A percentile compares a stretch with the other conserved stretches of the same genome.
Conservation (phyloP, 2,888 invertebrate genomes). For the Ferdinandea cuprea region DNA sequence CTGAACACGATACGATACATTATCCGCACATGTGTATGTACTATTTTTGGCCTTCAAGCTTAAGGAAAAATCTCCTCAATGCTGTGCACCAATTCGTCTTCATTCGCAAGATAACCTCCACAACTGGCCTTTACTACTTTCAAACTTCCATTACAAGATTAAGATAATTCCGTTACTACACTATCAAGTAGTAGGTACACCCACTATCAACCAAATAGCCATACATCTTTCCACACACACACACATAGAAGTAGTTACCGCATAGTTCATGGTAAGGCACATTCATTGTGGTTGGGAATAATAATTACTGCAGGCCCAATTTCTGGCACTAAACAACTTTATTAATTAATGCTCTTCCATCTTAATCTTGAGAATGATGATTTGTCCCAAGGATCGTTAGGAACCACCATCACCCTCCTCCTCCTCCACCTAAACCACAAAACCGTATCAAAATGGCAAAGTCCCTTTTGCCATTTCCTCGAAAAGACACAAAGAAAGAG, state of each 20-base stretch:
- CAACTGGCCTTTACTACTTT: conserved; percentile 4
- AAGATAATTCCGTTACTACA: conserved; percentile 38
- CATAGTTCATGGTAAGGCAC: conserved; percentile 39
- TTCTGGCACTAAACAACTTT: conserved; percentile 60
- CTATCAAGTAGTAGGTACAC: conserved; percentile 18
- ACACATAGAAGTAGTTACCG: conserved; percentile 20
- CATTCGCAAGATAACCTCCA: not conserved
- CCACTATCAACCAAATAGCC: conserved; percentile 4
- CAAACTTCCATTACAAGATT: conserved; percentile 26
- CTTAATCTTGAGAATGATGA: conserved; percentile 60
- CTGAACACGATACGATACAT: not conserved
- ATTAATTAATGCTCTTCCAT: conserved; percentile 65
- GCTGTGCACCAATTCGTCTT: not conserved
- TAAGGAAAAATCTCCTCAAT: not conserved
- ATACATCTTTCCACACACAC: not conserved
- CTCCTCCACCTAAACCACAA: conserved; percentile 35
- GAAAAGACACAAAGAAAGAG: no score
- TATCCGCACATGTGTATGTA: not conserved
- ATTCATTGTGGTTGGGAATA: conserved; percentile 46
- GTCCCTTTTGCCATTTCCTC: conserved; percentile 32
- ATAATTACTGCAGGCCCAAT: conserved; percentile 36
- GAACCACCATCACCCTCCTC: not conserved
- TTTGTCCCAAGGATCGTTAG: conserved; percentile 45
- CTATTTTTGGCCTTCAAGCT: not conserved
- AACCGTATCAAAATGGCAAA: conserved; percentile 40